Base-by-base conservation (phyloP, 2,113 vertebrate species). In the Prochilodus magdalenae region DNA sequence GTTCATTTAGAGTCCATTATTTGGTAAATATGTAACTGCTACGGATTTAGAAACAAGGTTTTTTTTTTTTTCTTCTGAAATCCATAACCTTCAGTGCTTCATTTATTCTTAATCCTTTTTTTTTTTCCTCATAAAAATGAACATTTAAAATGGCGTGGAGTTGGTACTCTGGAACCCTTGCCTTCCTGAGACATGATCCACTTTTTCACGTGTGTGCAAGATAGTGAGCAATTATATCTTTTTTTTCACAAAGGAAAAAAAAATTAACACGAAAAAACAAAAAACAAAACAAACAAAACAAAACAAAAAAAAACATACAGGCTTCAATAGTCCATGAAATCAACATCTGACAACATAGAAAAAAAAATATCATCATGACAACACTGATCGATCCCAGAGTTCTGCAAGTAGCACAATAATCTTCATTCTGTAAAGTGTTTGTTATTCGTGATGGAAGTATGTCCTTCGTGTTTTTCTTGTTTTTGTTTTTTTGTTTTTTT, bases 1-100 rank as follows among this genome's bases (percentile, higher is more conserved):
- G 74, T 91, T 93, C 88, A 90, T 93, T 92, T 96, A 94, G 95
- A 97, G 97, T 97, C 96, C 96, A 95, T 97, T 98, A 98, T 99
- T 99, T 98, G 97, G 97, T 99, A 98, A 97, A 97, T 96, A 97
- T 94, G 96, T 97, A 97, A 97, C 97, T 98, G 96, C 97, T 99
- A 99, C 96, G 96, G 96, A 97, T 97, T 94, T 97, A 96, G 95
- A 96, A 96, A 92, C 88, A 91, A 96, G 95, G 94, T 94, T 87
- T 88, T 86, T 95, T 86, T 95, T 95, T 95, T 93, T 94, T 95
- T 94, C 93, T 90, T 93, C 92, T 91, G 87, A 92, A 93, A 92
- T 94, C 92, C 93, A 94, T 92, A 92, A 93, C 92, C 93, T 93
- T 95, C 94, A 94, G 94, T 95, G 94, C 94, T 94, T 93, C 91